These are phyloP conservation scores for Steromphala cineraria DNA, from an alignment of 2,888 invertebrate genomes.

Conservation along the genomic window DNA sequence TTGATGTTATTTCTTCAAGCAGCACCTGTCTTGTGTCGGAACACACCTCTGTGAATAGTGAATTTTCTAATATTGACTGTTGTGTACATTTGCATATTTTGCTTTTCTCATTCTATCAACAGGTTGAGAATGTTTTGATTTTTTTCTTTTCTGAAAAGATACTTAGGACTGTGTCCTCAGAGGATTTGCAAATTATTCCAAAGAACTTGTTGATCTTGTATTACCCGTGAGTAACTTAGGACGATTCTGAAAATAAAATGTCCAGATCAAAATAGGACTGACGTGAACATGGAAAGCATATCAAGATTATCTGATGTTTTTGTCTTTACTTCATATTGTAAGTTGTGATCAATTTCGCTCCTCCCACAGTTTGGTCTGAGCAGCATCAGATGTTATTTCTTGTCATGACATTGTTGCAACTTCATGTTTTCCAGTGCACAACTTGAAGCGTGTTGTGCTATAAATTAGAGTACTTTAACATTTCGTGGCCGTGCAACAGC, in stretches of 20 bases:
- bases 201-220: too few relatives aligned
- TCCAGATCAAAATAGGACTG: background rate
- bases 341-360: background rate
- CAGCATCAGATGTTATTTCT: conserved; percentile 2
- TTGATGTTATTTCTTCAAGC: background rate
- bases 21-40: background rate
- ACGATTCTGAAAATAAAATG: background rate
- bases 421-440: background rate
- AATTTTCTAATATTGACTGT: background rate
- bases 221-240: too few relatives aligned
- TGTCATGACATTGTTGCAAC: conserved; percentile 6
- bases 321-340: background rate
- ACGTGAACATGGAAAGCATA: background rate
- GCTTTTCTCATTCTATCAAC: background rate
- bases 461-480: background rate
- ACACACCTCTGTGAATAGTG: background rate
- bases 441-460: background rate
- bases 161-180: too few relatives aligned
- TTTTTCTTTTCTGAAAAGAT: too few relatives aligned
- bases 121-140: background rate
- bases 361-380: background rate
- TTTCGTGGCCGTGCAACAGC: background rate
- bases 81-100: conserved; percentile 1
- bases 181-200: too few relatives aligned
- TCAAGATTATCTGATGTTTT: background rate